Evolutionary conservation across 92 coral and sea anemone species (phyloP).

Genomic region (Epizoanthus scotinus): DNA sequence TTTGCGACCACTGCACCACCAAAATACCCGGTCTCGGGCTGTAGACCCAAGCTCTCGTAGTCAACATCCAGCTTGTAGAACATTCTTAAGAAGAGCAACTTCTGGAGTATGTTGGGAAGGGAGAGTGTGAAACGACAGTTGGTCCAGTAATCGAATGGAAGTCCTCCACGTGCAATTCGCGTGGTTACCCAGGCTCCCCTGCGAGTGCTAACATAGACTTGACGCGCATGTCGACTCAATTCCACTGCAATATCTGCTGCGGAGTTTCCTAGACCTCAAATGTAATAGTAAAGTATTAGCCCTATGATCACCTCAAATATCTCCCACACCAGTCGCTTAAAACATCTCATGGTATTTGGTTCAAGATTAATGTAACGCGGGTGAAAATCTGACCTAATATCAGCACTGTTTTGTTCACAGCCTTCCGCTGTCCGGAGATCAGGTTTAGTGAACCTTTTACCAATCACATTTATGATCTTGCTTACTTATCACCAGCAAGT

Average conservation of each 20-base stretch:
- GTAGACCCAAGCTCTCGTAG: conserved; percentile 60
- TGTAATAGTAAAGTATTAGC: neutral
- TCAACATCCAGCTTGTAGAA: conserved; percentile 64
- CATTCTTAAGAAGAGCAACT: neutral
- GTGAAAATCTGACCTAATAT: neutral
- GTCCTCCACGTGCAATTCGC: conserved; percentile 68
- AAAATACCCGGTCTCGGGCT: conserved; percentile 50
- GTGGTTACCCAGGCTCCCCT: conserved; percentile 88
- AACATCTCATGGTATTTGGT: neutral
- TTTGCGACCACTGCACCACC: conserved; percentile 78
- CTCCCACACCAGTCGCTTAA: neutral
- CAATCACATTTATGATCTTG: no score
- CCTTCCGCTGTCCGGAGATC: no score
- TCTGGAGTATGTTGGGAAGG: conserved; percentile 46
- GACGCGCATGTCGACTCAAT: conserved; percentile 81
- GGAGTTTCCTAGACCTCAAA: conserved; percentile 88
- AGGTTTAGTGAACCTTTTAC: no score
- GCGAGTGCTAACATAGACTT: conserved; percentile 84
- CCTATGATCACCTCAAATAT: neutral
- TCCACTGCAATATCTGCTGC: conserved; percentile 95
- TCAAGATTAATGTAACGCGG: neutral
- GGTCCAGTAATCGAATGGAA: conserved; percentile 65
- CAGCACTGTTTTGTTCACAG: no score
- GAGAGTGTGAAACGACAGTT: conserved; percentile 36
- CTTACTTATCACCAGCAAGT: no score